phyloP scores from a whole-genome alignment of 2,797 vertebrate genomes.

The Chrysolophus pictus region DNA sequence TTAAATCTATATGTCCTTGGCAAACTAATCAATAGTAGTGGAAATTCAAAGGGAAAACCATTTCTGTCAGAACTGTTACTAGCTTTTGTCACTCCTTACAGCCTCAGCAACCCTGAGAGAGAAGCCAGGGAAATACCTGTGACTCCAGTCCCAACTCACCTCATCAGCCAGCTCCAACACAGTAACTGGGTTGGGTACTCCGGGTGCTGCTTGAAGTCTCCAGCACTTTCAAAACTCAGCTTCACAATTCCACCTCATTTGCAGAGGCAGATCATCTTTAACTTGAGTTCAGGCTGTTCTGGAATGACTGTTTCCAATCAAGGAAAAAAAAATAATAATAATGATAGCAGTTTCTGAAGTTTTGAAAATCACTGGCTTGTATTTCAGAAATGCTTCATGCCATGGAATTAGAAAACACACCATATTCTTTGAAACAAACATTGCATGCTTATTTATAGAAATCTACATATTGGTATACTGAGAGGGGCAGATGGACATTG shows the following conservation, averaged over 20 bases:
- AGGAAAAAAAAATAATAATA: not conserved
- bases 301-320: not conserved
- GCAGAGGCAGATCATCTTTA: not conserved
- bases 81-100: not conserved
- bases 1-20: not conserved
- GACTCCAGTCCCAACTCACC: not conserved
- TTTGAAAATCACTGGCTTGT: not conserved
- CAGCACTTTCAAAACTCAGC: fast-evolving
- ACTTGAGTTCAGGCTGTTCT: not conserved
- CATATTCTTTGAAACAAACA: not conserved
- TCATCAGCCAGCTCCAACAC: not conserved
- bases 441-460: not conserved
- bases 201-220: not conserved
- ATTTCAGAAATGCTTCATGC: not conserved
- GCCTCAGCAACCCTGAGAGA: not conserved
- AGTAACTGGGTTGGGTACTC: not conserved
- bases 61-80: not conserved
- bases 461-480: not conserved
- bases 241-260: not conserved
- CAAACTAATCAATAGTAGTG: not conserved
- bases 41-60: not conserved
- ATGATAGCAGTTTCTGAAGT: not conserved
- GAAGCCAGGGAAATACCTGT: not conserved
- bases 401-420: not conserved
- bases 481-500: not conserved